A percentile compares a stretch with the other conserved stretches of the same genome.
phyloP scores from a whole-genome alignment of 2,113 vertebrate species.

The Stictonetta naevosa region DNA sequence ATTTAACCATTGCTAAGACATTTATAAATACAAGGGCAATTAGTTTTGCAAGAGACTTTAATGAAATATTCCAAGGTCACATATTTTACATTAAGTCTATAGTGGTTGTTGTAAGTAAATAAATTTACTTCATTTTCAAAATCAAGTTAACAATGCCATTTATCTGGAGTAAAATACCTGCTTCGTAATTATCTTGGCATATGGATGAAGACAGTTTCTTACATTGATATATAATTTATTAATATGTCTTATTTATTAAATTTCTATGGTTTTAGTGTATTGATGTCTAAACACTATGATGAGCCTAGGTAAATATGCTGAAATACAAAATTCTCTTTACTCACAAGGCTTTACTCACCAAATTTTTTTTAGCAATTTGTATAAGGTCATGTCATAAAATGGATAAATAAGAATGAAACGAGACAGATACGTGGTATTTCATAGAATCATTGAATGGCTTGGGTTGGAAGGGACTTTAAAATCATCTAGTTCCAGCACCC shows the following conservation, averaged over 20 bases:
- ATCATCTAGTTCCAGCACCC: too few relatives aligned
- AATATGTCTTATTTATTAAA: slow-evolving; percentile 38
- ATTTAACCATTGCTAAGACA: not conserved
- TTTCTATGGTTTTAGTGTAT: not conserved
- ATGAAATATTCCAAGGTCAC: not conserved
- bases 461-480: too few relatives aligned
- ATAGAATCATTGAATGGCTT: too few relatives aligned
- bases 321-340: not conserved
- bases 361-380: not conserved
- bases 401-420: not conserved
- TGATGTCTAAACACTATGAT: not conserved
- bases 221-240: slow-evolving; percentile 40
- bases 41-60: not conserved
- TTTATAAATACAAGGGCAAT: not conserved
- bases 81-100: not conserved
- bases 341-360: not conserved
- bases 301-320: not conserved
- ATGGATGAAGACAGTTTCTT: not conserved
- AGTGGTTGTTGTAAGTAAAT: not conserved
- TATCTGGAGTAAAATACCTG: not conserved
- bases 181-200: not conserved
- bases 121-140: not conserved
- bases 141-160: not conserved
- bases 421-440: not conserved
- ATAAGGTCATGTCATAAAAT: not conserved